Evolutionary conservation across 2,888 invertebrate species (phyloP), one percentile per base, ranked within the genome.

Genomic region (Leistus spinibarbis): DNA sequence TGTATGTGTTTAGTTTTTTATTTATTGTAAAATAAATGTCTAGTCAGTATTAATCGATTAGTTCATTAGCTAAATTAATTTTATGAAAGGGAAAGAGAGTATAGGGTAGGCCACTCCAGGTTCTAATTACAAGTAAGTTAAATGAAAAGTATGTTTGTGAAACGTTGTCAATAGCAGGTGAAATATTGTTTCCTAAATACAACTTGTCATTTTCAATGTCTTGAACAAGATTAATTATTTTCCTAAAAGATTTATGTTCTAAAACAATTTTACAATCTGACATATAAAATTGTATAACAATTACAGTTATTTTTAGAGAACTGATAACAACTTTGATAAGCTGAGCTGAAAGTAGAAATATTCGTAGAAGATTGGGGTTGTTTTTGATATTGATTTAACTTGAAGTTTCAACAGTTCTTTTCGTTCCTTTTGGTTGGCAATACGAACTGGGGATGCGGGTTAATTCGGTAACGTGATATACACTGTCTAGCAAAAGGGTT

Each of bases 371-470:
- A 24, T 24, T 40, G 40, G 40, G 40, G 40, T 10, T 40, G 69
- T 56, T 60, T 20, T 40, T 7, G 53, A 69, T 69, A 69, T 69
- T 69, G 69, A 69, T 69, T 69, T 23, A 60, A 69, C 60, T 27
- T n/a, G n/a, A n/a, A n/a, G n/a, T 40, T 40, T 40, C 40, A 40
- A 40, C 40, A 56, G 69, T 56, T 69, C 27, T 68, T 23, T 16
- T 69, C 17, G 27, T 66, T 66, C 53, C 53, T 1, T 53, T 66
- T 40, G 24, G 53, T 40, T 22, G 62, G 23, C 62, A 40, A 24
- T 17, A 56, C 65, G 20, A 27, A 20, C 27, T 17, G 22, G 54
- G 67, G 60, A 69, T 69, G 69, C 69, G 69, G 69, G 69, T 69
- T 40, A 69, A 69, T 69, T 69, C 69, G 7, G 40, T 40, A 40